Evolutionary conservation across 2,113 vertebrate species (phyloP).

Genomic region (Larimichthys polyactis): DNA sequence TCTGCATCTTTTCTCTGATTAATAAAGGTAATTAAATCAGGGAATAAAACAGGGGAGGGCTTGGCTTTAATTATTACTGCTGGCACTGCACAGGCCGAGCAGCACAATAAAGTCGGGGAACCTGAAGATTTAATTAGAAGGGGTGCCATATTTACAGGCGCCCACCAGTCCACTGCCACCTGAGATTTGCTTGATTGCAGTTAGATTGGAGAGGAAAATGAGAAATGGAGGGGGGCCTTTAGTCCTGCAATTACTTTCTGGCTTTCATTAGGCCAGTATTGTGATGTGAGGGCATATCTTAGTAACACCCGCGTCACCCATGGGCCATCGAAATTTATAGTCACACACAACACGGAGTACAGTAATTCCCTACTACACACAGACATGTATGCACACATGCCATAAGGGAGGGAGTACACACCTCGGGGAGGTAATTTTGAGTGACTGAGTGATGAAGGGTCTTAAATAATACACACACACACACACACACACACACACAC

Average conservation of each 20-base stretch:
- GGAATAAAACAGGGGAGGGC: conserved; percentile 71
- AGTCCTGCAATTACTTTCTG: conserved; percentile 63
- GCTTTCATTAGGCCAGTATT: conserved; percentile 71
- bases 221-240: conserved; percentile 60
- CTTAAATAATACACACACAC: not conserved
- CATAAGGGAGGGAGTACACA: conserved; percentile 7
- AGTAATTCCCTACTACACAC: conserved; percentile 6
- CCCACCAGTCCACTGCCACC: conserved; percentile 67
- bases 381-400: not conserved
- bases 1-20: conserved; percentile 67
- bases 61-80: conserved; percentile 81
- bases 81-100: conserved; percentile 67
- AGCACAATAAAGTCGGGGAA: conserved; percentile 78
- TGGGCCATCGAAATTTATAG: conserved; percentile 28
- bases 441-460: conserved; percentile 29
- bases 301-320: conserved; percentile 24
- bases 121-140: conserved; percentile 83
- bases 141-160: conserved; percentile 75
- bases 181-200: conserved; percentile 79
- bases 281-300: conserved; percentile 62
- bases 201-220: conserved; percentile 75
- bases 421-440: conserved; percentile 15
- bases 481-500: not conserved
- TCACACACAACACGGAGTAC: conserved; percentile 18
- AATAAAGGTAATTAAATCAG: conserved; percentile 85